phyloP scores from a whole-genome alignment of 2,113 vertebrate species.

The Sporophila hypoxantha region DNA sequence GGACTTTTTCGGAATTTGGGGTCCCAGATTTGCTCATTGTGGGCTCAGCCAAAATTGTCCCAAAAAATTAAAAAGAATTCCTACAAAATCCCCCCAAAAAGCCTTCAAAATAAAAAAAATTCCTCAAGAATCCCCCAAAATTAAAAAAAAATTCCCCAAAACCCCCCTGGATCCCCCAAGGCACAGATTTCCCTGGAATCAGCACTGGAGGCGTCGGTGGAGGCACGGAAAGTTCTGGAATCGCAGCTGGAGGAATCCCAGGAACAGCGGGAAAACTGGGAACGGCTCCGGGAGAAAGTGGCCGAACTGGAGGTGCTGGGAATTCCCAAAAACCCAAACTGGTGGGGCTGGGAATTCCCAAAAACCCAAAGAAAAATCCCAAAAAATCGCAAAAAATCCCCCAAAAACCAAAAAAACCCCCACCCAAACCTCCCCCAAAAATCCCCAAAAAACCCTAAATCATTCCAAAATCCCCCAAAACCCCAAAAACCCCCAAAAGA shows the following conservation, averaged over 20 bases:
- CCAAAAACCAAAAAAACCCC: too few species aligned
- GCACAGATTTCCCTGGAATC: background rate
- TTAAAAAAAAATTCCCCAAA: background rate
- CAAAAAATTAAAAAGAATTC: background rate
- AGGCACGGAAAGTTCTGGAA: background rate
- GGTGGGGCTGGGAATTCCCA: background rate
- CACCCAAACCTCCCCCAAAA: too few species aligned
- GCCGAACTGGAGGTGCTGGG: background rate
- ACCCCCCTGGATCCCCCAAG: background rate
- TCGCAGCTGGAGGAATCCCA: background rate
- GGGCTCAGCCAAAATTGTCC: background rate
- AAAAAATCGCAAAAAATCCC: too few species aligned
- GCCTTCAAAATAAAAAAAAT: background rate
- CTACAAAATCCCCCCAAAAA: background rate
- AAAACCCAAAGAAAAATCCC: background rate
- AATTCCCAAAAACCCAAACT: background rate
- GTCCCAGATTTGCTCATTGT: background rate
- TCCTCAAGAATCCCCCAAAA: background rate
- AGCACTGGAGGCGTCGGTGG: background rate
- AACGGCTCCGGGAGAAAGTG: background rate
- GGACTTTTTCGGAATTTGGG: background rate
- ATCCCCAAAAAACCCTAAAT: too few species aligned
- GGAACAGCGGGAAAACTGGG: background rate
- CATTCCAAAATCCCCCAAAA: too few species aligned
- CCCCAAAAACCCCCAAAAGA: too few species aligned